These are phyloP conservation scores for Argyresthia goedartella DNA, from an alignment of 2,888 invertebrate genomes.

Conservation along the genomic window DNA sequence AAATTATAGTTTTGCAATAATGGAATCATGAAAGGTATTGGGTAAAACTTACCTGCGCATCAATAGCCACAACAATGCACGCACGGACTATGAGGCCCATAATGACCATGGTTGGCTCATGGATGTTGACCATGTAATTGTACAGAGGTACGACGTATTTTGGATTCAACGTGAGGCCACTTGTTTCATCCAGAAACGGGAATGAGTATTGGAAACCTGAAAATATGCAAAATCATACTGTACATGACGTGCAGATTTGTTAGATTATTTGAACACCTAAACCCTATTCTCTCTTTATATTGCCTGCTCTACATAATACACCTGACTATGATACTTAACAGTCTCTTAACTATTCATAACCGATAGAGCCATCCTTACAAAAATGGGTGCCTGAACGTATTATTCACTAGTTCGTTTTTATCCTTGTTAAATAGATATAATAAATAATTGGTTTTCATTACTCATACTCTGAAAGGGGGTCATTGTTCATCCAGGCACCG, in stretches of 20 bases:
- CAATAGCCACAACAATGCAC: constrained; percentile 63
- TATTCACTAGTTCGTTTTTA: no score
- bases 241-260: no score
- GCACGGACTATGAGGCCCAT: constrained; percentile 79
- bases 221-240: background rate
- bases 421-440: no score
- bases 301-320: no score
- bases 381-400: no score
- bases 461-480: no score
- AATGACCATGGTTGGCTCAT: constrained; percentile 79
- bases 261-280: background rate
- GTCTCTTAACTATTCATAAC: no score
- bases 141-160: constrained; percentile 77
- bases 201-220: constrained; percentile 78
- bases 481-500: no score
- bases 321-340: no score
- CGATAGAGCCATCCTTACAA: no score
- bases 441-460: no score
- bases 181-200: constrained; percentile 77
- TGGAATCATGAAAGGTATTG: background rate
- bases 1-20: background rate
- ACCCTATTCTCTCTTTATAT: no score
- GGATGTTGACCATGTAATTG: constrained; percentile 82
- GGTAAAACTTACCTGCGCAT: constrained; percentile 41
- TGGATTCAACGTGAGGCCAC: constrained; percentile 69